Base-by-base conservation (phyloP, 2,113 vertebrate genomes). In the Sinocyclocheilus maitianheensis region DNA sequence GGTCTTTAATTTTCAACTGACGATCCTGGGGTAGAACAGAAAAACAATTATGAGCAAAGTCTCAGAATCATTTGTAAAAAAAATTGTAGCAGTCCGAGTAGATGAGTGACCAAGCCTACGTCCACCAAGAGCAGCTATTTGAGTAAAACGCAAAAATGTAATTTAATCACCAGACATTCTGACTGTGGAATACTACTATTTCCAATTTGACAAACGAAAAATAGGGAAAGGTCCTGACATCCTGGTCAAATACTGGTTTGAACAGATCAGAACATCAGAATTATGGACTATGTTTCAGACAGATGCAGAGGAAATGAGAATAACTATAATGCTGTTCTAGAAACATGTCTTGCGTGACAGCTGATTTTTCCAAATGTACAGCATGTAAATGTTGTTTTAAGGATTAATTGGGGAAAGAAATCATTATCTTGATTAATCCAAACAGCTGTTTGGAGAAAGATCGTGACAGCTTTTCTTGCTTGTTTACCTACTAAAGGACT, bases 1-100 rank as follows among this genome's bases (percentile, higher is more conserved):
- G 40, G 0, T 97, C 96, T 90, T 97, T 98, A 62, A 98, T 95
- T 91, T 96, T 99, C 92, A 99, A 93, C 91, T 98, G 97, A 62
- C 96, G 95, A 88, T 99, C 97, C 98, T 99, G 72, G 4, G 40
- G 20, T 18, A 53, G 6, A 51, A 48, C 63, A 71, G 5, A 5
- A 67, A 13, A 48, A 37, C 5, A 69, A 69, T 37, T 37, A 69
- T 12, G 16, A 78, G 51, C 26, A 77, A 76, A 34, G 43, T 53
- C 46, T 37, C 24, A 20, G 8, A 60, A 22, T 22, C 11, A 55
- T 20, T 48, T 46, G 10, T 16, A 8, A 10, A 37, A 37, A 46
- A 2, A 10, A 10, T 37, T 71, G 40, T 62, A 60, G 67, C 14
- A 24, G 53, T 55, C 11, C 0, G 20, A 79, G 18, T n/a, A 62